Evolutionary conservation across 2,113 vertebrate genomes (phyloP).

Genomic region (Rhinopomastus cyanomelas): DNA sequence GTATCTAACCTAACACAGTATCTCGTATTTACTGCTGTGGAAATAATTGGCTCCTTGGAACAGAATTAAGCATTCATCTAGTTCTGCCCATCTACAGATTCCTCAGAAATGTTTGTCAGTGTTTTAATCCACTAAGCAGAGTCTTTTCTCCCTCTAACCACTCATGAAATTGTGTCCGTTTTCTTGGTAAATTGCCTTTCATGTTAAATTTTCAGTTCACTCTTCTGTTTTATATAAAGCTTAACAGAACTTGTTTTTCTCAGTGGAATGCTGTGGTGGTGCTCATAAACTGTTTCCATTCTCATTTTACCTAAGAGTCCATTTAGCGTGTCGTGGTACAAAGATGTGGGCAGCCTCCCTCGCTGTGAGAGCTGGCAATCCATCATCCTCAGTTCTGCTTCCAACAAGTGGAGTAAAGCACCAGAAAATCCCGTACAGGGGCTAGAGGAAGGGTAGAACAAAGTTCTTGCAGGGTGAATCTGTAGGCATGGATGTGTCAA

Average conservation of each 20-base stretch:
- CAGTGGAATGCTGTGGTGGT: not conserved
- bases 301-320: not conserved
- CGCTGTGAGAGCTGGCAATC: not conserved
- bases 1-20: not conserved
- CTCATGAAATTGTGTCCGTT: not conserved
- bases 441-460: rapidly evolving
- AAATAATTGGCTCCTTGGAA: not conserved
- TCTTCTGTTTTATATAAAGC: not conserved
- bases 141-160: not conserved
- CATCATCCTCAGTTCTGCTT: not conserved
- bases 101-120: not conserved
- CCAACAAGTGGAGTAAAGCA: not conserved
- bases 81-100: not conserved
- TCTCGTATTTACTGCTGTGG: not conserved
- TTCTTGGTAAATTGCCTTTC: not conserved
- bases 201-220: not conserved
- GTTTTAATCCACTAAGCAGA: not conserved
- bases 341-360: not conserved
- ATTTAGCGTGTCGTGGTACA: rapidly evolving
- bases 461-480: not conserved
- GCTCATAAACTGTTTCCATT: not conserved
- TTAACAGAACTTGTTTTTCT: not conserved
- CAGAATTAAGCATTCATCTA: not conserved
- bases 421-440: rapidly evolving
- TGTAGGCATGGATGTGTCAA: rapidly evolving